These are phyloP conservation scores for Coelinius sp. DNA, from an alignment of 2,888 invertebrate species.

Conservation along the genomic window DNA sequence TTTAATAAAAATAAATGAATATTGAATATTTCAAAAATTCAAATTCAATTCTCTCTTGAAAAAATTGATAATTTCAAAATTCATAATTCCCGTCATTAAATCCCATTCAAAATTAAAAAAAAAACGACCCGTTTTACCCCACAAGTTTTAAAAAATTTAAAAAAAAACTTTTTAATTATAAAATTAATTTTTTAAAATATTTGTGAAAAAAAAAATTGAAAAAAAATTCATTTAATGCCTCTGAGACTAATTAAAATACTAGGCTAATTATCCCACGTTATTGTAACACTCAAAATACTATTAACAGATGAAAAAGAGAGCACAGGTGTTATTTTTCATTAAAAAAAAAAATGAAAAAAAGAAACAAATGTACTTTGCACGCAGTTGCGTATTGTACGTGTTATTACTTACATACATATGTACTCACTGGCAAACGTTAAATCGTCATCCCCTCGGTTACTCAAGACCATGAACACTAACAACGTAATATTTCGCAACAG, in stretches of 20 bases:
- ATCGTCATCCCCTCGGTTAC: slow-evolving; percentile 17
- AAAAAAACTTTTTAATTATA: too few species aligned
- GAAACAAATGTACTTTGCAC: not conserved
- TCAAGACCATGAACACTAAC: not conserved
- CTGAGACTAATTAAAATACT: not conserved
- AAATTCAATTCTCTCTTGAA: too few species aligned
- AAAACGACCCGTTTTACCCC: too few species aligned
- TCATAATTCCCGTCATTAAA: too few species aligned
- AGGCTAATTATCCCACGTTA: not conserved
- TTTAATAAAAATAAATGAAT: slow-evolving; percentile 7
- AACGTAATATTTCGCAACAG: slow-evolving; percentile 20
- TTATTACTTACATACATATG: not conserved
- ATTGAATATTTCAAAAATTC: not conserved
- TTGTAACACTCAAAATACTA: not conserved
- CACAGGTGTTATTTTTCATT: slow-evolving; percentile 15
- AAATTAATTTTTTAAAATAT: too few species aligned
- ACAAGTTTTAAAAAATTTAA: too few species aligned
- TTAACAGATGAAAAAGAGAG: not conserved
- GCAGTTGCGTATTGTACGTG: slow-evolving; percentile 7
- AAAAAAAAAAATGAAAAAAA: not conserved
- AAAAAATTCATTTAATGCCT: not conserved
- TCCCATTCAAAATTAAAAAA: too few species aligned
- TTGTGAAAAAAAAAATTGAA: not conserved
- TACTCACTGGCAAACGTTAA: not conserved
- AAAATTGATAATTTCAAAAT: too few species aligned